Evolutionary conservation across 2,113 vertebrate genomes (phyloP).

Genomic region (Gavialis gangeticus): DNA sequence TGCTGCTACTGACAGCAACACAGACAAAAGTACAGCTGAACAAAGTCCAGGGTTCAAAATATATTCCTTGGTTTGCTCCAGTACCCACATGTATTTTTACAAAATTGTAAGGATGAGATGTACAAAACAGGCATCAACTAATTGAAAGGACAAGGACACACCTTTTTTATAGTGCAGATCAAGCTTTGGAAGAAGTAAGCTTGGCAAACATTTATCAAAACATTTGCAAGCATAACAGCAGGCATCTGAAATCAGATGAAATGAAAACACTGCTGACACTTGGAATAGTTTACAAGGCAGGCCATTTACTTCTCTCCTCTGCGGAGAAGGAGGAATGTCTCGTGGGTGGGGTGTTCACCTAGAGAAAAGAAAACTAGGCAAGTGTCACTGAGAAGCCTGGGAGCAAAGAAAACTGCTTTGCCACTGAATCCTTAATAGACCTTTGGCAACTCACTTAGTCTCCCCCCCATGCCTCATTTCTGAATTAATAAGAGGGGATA

Average conservation of each 20-base stretch:
- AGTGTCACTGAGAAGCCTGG: too few species aligned
- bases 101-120: background rate
- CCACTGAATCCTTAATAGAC: background rate
- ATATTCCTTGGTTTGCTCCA: background rate
- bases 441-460: background rate
- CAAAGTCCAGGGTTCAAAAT: background rate
- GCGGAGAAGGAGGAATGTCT: too few species aligned
- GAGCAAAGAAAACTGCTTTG: background rate
- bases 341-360: too few species aligned
- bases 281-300: too few species aligned
- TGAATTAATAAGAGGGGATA: background rate
- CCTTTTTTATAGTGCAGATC: rapidly evolving
- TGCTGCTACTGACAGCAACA: background rate
- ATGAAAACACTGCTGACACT: too few species aligned
- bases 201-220: rapidly evolving
- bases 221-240: too few species aligned
- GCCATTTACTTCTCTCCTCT: too few species aligned
- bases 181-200: background rate
- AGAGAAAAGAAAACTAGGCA: too few species aligned
- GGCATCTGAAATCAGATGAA: too few species aligned
- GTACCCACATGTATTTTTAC: background rate
- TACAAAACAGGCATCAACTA: background rate
- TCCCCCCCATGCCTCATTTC: background rate
- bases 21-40: background rate
- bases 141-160: background rate